These are phyloP conservation scores for Scartelaos histophorus DNA, from an alignment of 2,113 vertebrate genomes.

Conservation along the genomic window DNA sequence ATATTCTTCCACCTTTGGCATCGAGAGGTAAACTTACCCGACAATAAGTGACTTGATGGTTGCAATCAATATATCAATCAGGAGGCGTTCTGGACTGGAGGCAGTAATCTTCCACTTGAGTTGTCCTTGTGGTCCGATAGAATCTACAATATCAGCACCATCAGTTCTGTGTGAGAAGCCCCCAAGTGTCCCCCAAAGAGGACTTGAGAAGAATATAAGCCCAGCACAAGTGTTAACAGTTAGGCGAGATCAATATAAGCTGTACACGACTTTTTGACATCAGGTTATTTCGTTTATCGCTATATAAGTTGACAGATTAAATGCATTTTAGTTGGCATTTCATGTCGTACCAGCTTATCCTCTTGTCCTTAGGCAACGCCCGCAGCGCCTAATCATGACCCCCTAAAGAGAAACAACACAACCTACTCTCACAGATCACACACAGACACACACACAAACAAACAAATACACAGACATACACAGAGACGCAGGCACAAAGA, in stretches of 20 bases:
- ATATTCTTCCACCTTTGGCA: conserved; percentile 30
- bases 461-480: too few species aligned
- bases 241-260: conserved; percentile 32
- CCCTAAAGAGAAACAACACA: conserved; percentile 11
- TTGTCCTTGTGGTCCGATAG: conserved; percentile 26
- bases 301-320: conserved; percentile 19
- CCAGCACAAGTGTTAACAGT: conserved; percentile 9
- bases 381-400: conserved; percentile 27
- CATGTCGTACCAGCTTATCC: background rate
- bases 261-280: conserved; percentile 14
- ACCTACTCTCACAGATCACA: conserved; percentile 1
- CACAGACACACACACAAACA: conserved; percentile 20
- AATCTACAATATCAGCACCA: conserved; percentile 31
- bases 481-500: background rate
- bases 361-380: conserved; percentile 25
- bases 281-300: conserved; percentile 9
- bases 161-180: conserved; percentile 27
- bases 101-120: conserved; percentile 27
- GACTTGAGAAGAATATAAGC: conserved; percentile 22
- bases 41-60: conserved; percentile 12
- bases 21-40: conserved; percentile 38
- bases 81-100: conserved; percentile 19
- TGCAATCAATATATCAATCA: conserved; percentile 51
- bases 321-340: conserved; percentile 9
- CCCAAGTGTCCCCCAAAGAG: conserved; percentile 12